These are phyloP conservation scores for Eulacestoma nigropectus DNA, from an alignment of 2,113 vertebrate genomes.

Conservation along the genomic window DNA sequence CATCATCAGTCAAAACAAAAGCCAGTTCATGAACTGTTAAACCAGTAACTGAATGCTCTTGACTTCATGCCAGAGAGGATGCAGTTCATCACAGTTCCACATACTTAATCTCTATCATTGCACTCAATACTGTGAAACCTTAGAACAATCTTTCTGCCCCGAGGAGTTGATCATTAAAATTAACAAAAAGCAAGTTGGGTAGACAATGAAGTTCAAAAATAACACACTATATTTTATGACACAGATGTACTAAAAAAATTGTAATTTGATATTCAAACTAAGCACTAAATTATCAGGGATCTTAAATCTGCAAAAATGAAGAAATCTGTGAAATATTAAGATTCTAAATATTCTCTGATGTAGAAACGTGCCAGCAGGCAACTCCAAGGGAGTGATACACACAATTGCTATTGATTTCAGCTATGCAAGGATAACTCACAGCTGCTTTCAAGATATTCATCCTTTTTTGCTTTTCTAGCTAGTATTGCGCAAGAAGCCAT, in stretches of 20 bases:
- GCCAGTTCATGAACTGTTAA: constrained; percentile 37
- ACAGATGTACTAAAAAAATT: neutral
- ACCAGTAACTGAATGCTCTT: constrained; percentile 42
- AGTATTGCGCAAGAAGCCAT: neutral
- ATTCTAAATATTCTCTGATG: neutral
- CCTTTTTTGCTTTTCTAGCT: neutral
- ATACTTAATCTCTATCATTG: constrained; percentile 53
- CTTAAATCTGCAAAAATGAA: neutral
- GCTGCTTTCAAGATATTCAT: neutral
- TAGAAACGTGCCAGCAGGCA: neutral
- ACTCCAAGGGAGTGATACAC: neutral
- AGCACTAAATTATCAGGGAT: neutral
- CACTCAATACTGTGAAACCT: constrained; percentile 23
- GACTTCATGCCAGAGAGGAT: constrained; percentile 46
- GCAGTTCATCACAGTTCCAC: constrained; percentile 54
- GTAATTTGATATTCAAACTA: neutral
- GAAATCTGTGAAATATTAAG: neutral
- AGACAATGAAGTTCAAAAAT: constrained; percentile 30
- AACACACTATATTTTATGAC: constrained; percentile 13
- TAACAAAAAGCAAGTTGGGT: constrained; percentile 21
- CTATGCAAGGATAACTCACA: neutral
- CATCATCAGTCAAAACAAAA: constrained; percentile 50
- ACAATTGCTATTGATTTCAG: neutral
- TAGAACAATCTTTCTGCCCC: constrained; percentile 31
- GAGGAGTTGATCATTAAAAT: constrained; percentile 39